A percentile compares a stretch with the other conserved stretches of the same genome.
Conservation (phyloP, 2,797 vertebrate genomes). For the Pelodytes ibericus region DNA sequence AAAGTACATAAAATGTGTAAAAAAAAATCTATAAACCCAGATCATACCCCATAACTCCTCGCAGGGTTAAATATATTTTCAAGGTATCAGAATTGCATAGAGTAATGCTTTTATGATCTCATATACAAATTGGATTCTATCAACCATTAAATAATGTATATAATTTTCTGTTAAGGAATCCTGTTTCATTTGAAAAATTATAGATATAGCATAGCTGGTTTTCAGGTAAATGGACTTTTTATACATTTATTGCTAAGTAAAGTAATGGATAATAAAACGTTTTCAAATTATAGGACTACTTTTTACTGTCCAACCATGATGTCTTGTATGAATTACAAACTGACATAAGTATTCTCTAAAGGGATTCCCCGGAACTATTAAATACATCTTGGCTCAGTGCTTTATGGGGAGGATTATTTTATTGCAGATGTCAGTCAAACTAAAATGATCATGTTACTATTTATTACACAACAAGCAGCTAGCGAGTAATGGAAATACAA, state of each 20-base stretch:
- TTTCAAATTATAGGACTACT: slow-evolving; percentile 67
- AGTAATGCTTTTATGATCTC: not conserved
- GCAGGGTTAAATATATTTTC: not conserved
- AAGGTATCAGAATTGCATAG: not conserved
- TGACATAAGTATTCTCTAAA: slow-evolving; percentile 20
- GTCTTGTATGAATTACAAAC: slow-evolving; percentile 72
- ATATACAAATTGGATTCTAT: not conserved
- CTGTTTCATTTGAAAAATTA: not conserved
- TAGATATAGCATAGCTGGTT: not conserved
- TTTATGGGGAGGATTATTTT: not conserved
- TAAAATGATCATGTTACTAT: not conserved
- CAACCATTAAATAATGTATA: slow-evolving; percentile 15
- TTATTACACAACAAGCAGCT: no score
- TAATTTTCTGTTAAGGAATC: slow-evolving; percentile 10
- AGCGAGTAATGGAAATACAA: no score
- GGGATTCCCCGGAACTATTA: not conserved
- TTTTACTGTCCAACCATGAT: slow-evolving; percentile 69
- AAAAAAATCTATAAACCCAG: no score
- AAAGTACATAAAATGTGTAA: no score
- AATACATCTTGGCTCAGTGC: not conserved
- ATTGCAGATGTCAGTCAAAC: not conserved
- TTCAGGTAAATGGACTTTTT: slow-evolving; percentile 33
- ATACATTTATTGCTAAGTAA: slow-evolving; percentile 67
- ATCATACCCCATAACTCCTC: no score
- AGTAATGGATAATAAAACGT: slow-evolving; percentile 74